phyloP scores from a whole-genome alignment of 2,888 invertebrate genomes.

The Tanaodytes sp. region DNA sequence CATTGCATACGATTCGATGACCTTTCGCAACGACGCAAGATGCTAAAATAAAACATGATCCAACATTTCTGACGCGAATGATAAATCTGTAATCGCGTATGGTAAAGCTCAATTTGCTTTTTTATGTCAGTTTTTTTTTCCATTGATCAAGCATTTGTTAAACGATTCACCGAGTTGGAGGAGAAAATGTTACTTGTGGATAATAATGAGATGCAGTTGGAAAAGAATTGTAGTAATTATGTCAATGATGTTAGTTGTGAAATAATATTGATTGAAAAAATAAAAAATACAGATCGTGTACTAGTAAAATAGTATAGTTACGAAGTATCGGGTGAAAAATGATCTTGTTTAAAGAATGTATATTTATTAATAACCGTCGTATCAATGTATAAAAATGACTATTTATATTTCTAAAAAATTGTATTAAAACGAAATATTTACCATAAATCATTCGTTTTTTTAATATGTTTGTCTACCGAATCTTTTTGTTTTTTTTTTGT shows the following conservation, averaged over 20 bases:
- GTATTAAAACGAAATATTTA: no score
- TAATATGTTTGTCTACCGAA: no score
- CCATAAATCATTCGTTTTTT: no score
- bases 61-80: constrained; percentile 33
- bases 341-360: no score
- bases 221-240: constrained; percentile 19
- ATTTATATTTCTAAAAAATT: no score
- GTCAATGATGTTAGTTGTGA: constrained; percentile 24
- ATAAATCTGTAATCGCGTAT: constrained; percentile 39
- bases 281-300: constrained; percentile 6
- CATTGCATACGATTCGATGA: constrained; percentile 37
- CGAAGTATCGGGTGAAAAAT: no score
- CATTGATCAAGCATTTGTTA: constrained; percentile 19
- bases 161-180: constrained; percentile 8
- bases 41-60: constrained; percentile 45
- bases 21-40: constrained; percentile 42
- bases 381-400: no score
- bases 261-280: no score
- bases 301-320: no score
- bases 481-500: no score
- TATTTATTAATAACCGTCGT: no score
- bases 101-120: constrained; percentile 27
- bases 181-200: constrained; percentile 21
- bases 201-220: constrained; percentile 25
- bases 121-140: constrained; percentile 22